A percentile compares a stretch with the other conserved stretches of the same genome.
These are phyloP conservation scores for Sorex maritimensis DNA, from an alignment of 2,797 vertebrate species.

Conservation along the genomic window DNA sequence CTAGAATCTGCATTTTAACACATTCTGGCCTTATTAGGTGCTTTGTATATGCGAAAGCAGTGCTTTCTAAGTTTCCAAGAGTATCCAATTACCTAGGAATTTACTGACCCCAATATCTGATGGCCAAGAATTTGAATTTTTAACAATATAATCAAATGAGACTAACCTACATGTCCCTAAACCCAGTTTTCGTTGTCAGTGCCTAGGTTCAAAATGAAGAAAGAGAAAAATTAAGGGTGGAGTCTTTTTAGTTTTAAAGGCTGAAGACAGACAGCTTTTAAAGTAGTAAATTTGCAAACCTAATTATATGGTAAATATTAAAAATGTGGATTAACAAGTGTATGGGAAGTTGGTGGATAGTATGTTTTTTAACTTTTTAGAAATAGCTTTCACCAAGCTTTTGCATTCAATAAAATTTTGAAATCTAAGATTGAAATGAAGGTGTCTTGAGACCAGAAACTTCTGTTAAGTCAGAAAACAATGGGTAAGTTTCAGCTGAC, in stretches of 20 bases:
- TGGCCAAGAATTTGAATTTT: not conserved
- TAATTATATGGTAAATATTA: constrained; percentile 83
- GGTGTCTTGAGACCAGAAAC: constrained; percentile 3
- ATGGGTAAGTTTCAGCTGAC: not conserved
- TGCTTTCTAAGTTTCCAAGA: not conserved
- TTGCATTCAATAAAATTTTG: constrained; percentile 49
- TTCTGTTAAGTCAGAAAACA: constrained; percentile 43
- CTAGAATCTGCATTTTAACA: not conserved
- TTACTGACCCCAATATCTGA: not conserved
- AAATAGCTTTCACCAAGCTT: constrained; percentile 45
- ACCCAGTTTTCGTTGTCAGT: not conserved
- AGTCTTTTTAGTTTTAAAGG: too few relatives aligned
- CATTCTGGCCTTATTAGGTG: not conserved
- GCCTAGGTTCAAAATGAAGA: not conserved
- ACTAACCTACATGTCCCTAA: not conserved
- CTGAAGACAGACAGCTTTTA: constrained; percentile 82
- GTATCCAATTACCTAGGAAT: constrained; percentile 9
- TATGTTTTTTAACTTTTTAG: constrained; percentile 61
- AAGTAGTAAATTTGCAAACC: constrained; percentile 81
- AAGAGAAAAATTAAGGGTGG: not conserved
- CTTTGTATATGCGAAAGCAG: not conserved
- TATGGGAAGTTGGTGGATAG: constrained; percentile 62
- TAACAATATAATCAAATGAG: not conserved
- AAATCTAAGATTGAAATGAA: constrained; percentile 33
- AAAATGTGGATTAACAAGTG: constrained; percentile 77